Evolutionary conservation across 2,113 vertebrate genomes (phyloP).

Genomic region (Ia io): DNA sequence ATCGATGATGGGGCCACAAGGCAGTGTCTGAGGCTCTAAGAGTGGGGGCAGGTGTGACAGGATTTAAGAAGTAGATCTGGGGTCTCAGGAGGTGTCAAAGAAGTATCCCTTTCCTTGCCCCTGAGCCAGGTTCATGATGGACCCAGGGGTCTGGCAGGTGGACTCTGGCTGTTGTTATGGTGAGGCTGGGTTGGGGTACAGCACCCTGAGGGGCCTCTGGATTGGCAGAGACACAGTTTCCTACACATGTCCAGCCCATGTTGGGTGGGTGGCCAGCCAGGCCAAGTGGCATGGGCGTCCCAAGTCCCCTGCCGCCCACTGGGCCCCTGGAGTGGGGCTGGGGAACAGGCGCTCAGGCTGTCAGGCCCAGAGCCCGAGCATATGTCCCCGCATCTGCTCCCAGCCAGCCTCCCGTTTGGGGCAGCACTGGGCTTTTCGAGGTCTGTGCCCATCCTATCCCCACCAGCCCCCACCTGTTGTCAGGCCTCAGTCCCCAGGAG

Average conservation of each 20-base stretch:
- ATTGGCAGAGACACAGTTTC: not conserved
- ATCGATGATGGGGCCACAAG: accelerated
- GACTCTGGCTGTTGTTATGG: not conserved
- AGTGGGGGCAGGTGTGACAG: not conserved
- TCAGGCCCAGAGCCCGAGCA: not conserved
- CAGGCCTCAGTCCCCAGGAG: not conserved
- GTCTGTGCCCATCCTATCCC: not conserved
- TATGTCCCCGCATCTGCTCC: conserved; percentile 68
- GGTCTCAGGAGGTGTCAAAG: not conserved
- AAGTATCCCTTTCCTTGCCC: too few species aligned
- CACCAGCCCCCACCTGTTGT: not conserved
- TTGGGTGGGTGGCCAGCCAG: not conserved
- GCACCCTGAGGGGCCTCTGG: not conserved
- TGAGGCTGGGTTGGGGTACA: not conserved
- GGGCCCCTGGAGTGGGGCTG: not conserved
- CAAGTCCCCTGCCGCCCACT: not conserved
- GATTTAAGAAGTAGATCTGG: not conserved
- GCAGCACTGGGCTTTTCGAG: not conserved
- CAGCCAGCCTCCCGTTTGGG: not conserved
- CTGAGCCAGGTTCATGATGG: not conserved
- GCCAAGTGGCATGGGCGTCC: not conserved
- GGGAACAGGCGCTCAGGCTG: not conserved
- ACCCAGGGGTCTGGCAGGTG: not conserved
- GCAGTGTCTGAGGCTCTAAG: too few species aligned
- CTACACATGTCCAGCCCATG: not conserved